Evolutionary conservation across 1,140 invertebrate genomes (phyloP), one percentile per base, ranked within the genome.

Genomic region (Heliconius himera): DNA sequence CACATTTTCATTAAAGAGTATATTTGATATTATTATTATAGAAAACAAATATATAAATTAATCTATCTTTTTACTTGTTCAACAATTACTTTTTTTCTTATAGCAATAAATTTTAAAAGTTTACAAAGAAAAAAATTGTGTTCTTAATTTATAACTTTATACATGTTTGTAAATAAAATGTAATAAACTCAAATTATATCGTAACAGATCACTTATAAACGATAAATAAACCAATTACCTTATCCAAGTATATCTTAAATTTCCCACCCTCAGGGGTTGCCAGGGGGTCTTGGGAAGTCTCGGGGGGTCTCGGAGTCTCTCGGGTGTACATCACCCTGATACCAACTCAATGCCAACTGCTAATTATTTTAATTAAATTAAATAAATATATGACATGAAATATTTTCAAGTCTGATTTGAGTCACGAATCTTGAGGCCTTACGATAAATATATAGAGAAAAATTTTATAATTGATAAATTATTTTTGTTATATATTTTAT

Each of bases 291-390:
- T 22, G n/a, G 56, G n/a, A 36, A 36, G n/a, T n/a, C 16, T 56
- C n/a, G n/a, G 22, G 56, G 13, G 60, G 13, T 18, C 3, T 26
- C 8, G 9, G n/a, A 20, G 56, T 1, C 0, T 16, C 41, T 46
- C 3, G 41, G 41, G 13, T 11, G 26, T 13, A 22, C 9, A 16
- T 29, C 60, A 66, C 11, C 26, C 9, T n/a, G 38, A 36, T 51
- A 73, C 36, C 60, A 70, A 51, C 75, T 41, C 49, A 60, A 20
- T 56, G 76, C 36, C 70, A 73, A 73, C 70, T 60, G 77, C 8
- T 70, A 56, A 78, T 66, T 78, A 74, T 73, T 78, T 74, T 74
- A 78, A 78, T 78, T 41, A 78, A 66, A 29, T 66, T 29, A 5
- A 78, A 78, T 70, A 76, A 76, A 76, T 54, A 29, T 41, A 54